phyloP scores from a whole-genome alignment of 1,140 invertebrate species.

The Protaetia brevitarsis region DNA sequence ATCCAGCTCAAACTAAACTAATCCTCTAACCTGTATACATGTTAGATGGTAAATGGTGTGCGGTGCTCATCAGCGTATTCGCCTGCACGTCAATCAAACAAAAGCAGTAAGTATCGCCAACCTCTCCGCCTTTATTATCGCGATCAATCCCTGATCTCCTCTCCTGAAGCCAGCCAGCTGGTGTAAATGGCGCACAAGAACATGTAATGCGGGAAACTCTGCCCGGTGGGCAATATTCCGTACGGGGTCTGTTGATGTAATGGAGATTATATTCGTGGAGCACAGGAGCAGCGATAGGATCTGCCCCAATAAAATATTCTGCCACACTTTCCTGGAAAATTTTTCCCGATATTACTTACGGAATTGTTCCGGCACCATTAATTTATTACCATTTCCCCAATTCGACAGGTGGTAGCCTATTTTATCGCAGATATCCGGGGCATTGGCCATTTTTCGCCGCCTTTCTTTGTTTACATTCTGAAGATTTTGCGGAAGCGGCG shows the following conservation, averaged over 20 bases:
- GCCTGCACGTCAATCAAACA: constrained; percentile 79
- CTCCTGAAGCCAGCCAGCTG: constrained; percentile 69
- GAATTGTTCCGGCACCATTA: constrained; percentile 32
- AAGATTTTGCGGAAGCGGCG: neutral
- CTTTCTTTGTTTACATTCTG: constrained; percentile 2
- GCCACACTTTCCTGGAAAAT: constrained; percentile 66
- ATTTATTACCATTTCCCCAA: constrained; percentile 65
- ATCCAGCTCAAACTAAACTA: too few relatives aligned
- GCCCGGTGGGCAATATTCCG: constrained; percentile 71
- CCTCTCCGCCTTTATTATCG: constrained; percentile 67
- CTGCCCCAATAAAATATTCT: constrained; percentile 73
- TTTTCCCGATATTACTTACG: constrained; percentile 25
- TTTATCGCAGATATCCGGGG: constrained; percentile 59
- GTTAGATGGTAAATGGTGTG: constrained; percentile 66
- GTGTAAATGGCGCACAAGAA: constrained; percentile 74
- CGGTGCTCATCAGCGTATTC: constrained; percentile 70
- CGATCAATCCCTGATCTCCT: constrained; percentile 59
- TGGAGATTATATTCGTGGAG: constrained; percentile 71
- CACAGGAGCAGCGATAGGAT: constrained; percentile 71
- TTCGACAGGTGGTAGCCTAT: constrained; percentile 63
- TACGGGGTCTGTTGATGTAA: constrained; percentile 68
- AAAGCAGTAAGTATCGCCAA: constrained; percentile 71
- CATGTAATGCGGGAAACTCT: constrained; percentile 77
- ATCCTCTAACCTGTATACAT: constrained; percentile 57
- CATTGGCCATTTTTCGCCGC: constrained; percentile 40